phyloP scores from a whole-genome alignment of 1,140 invertebrate genomes.

The Doryteuthis pealeii region DNA sequence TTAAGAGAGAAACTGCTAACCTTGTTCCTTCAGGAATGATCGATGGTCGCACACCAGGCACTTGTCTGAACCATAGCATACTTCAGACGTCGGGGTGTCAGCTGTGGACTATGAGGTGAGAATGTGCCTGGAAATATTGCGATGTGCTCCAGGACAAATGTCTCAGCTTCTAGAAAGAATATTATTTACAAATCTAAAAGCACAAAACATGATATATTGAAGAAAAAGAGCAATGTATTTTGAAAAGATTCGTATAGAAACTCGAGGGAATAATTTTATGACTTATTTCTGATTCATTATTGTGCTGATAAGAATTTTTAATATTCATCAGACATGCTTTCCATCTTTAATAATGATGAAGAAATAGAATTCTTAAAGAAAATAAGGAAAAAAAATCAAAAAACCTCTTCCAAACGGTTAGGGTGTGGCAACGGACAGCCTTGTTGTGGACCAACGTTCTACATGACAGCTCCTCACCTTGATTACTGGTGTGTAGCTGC shows the following conservation, averaged over 20 bases:
- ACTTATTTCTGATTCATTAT: no score
- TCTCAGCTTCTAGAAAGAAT: not conserved
- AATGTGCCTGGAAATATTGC: not conserved
- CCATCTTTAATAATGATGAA: no score
- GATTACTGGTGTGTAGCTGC: slow-evolving; percentile 10
- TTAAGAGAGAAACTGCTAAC: not conserved
- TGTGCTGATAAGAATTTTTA: no score
- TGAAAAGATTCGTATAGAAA: no score
- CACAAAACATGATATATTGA: no score
- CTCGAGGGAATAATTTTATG: no score
- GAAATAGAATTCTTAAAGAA: no score
- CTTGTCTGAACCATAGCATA: not conserved
- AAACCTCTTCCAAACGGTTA: slow-evolving; percentile 30
- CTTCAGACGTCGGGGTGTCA: not conserved
- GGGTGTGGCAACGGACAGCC: slow-evolving; percentile 31
- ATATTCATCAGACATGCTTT: no score
- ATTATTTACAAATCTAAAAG: no score
- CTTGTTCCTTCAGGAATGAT: not conserved
- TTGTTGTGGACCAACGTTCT: slow-evolving; percentile 24
- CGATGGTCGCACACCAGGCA: not conserved
- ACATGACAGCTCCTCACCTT: not conserved
- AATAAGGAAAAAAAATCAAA: no score
- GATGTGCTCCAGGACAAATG: not conserved
- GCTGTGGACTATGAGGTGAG: not conserved
- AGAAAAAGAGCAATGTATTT: no score